Conservation (phyloP, 2,888 invertebrate genomes). For the Spodoptera picta region DNA sequence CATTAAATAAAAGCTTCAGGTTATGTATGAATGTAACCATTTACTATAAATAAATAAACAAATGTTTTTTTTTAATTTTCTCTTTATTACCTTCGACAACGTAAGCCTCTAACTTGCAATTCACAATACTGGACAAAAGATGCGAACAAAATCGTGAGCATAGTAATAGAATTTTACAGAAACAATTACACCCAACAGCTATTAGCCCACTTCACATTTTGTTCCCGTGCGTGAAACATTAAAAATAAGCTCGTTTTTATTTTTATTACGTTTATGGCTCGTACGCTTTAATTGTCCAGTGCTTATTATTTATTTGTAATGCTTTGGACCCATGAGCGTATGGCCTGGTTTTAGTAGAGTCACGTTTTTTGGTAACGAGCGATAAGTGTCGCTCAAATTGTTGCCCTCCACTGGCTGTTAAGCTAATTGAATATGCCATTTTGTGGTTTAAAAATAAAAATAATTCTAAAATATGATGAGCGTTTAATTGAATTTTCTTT, state of each 20-base stretch:
- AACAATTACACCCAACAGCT: slow-evolving; percentile 33
- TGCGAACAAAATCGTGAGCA: not conserved
- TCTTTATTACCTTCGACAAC: too few relatives aligned
- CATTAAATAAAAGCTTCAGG: too few relatives aligned
- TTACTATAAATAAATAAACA: too few relatives aligned
- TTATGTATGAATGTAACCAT: too few relatives aligned
- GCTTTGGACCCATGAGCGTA: slow-evolving; percentile 29
- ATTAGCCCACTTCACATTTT: slow-evolving; percentile 33
- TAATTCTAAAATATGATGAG: too few relatives aligned
- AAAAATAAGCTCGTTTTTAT: slow-evolving; percentile 57
- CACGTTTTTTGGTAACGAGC: slow-evolving; percentile 31
- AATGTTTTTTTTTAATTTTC: too few relatives aligned
- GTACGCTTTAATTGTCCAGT: slow-evolving; percentile 36
- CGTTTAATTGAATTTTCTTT: too few relatives aligned
- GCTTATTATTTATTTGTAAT: slow-evolving; percentile 48
- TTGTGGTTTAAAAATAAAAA: not conserved
- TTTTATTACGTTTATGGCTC: slow-evolving; percentile 52
- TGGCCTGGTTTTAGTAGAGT: slow-evolving; percentile 28
- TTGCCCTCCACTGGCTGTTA: not conserved
- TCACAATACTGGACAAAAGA: not conserved
- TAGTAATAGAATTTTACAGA: slow-evolving; percentile 30
- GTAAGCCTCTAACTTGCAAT: too few relatives aligned
- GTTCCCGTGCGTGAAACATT: slow-evolving; percentile 45
- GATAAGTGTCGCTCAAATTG: slow-evolving; percentile 26
- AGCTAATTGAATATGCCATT: slow-evolving; percentile 11